Percentiles rank a stretch among this genome's conserved stretches.
Conservation (phyloP, 1,140 invertebrate species). For the Caenorhabditis brenneri region DNA sequence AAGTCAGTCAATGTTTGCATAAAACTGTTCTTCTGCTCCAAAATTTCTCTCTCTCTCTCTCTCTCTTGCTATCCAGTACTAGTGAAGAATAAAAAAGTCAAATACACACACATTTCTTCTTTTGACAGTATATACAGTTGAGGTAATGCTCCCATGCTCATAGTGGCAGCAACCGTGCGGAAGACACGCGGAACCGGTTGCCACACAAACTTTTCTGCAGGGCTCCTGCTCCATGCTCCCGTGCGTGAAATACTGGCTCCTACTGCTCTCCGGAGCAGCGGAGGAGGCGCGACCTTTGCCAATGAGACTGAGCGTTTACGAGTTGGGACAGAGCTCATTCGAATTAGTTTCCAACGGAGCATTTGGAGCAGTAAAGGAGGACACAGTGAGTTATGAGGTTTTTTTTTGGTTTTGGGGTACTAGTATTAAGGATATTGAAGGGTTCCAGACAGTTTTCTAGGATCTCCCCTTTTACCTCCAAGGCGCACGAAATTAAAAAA, state of each 20-base stretch:
- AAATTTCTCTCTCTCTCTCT: neutral
- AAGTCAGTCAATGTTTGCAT: slow-evolving; percentile 20
- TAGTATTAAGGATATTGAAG: too few species aligned
- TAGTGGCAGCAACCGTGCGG: neutral
- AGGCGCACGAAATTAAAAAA: too few species aligned
- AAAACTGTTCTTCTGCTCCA: slow-evolving; percentile 24
- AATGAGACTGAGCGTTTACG: neutral
- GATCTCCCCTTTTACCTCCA: too few species aligned
- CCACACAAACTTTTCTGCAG: neutral
- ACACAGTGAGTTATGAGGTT: neutral
- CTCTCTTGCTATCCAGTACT: neutral
- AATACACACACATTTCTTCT: neutral
- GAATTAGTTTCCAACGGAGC: neutral
- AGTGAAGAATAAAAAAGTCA: slow-evolving; percentile 6
- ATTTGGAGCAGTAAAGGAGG: neutral
- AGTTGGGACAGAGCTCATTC: neutral
- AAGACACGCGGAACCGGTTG: neutral
- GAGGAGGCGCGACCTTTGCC: slow-evolving; percentile 29
- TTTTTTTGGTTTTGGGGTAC: neutral
- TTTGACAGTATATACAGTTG: neutral
- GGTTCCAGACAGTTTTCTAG: too few species aligned
- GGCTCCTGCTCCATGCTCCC: neutral
- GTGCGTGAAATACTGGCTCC: slow-evolving; percentile 29
- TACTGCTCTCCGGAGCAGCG: neutral
- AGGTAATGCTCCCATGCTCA: too few species aligned